Evolutionary conservation across 2,113 vertebrate species (phyloP).

Genomic region (Ibidorhyncha struthersii): DNA sequence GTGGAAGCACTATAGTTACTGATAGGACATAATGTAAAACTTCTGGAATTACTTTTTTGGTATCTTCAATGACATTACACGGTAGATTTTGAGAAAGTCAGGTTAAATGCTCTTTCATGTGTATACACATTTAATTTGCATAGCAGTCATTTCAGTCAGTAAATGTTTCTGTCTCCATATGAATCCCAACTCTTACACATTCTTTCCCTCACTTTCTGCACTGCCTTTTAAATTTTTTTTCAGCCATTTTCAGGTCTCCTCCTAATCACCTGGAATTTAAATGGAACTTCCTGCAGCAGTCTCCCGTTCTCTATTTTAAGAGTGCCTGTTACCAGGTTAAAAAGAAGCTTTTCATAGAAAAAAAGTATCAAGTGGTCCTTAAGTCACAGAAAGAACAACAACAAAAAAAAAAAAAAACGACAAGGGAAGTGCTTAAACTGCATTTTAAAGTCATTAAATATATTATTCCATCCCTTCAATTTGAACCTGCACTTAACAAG

Average conservation of each 20-base stretch:
- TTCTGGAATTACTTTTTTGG: background rate
- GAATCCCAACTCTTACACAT: background rate
- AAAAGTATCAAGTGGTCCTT: background rate
- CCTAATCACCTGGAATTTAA: background rate
- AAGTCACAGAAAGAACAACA: background rate
- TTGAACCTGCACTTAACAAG: background rate
- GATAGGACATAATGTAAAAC: background rate
- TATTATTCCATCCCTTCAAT: background rate
- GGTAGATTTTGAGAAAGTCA: background rate
- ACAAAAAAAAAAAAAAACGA: background rate
- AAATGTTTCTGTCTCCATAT: background rate
- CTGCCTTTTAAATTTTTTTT: background rate
- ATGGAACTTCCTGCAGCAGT: background rate
- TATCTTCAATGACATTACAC: background rate
- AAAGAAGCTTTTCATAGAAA: background rate
- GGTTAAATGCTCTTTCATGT: background rate
- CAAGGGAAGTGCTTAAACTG: background rate
- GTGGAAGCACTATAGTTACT: background rate
- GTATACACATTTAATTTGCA: background rate
- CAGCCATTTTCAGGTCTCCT: background rate
- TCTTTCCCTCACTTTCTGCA: background rate
- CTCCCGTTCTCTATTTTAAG: background rate
- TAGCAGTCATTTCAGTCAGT: background rate
- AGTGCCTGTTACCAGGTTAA: background rate
- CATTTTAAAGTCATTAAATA: background rate